Evolutionary conservation across 2,113 vertebrate genomes (phyloP).

Genomic region (Xiphias gladius): DNA sequence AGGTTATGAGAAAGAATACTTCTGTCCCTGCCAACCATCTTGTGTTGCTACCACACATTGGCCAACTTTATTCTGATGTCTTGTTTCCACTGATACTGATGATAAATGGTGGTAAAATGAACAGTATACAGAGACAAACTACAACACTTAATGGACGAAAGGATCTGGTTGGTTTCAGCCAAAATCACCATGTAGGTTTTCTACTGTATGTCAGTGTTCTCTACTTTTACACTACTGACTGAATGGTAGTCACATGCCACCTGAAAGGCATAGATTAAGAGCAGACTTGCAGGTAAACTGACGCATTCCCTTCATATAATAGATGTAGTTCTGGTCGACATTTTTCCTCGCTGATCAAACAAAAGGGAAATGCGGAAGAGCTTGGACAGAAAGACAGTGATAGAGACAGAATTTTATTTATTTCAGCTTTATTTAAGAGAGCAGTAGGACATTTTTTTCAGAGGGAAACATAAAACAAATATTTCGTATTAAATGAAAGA

Average conservation of each 20-base stretch:
- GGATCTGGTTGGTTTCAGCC: neutral
- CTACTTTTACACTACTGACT: neutral
- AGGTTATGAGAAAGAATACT: too few relatives aligned
- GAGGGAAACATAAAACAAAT: neutral
- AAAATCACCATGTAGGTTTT: neutral
- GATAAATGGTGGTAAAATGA: neutral
- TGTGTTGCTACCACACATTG: neutral
- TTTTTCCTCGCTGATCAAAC: conserved; percentile 13
- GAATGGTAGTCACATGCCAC: neutral
- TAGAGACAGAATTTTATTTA: conserved; percentile 1
- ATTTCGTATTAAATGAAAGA: conserved; percentile 8
- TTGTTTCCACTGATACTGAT: neutral
- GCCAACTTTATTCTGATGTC: neutral
- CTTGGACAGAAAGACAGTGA: conserved; percentile 3
- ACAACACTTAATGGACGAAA: neutral
- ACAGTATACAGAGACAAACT: neutral
- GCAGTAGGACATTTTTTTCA: conserved; percentile 15
- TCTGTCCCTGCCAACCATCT: neutral
- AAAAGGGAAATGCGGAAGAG: neutral
- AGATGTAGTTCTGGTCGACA: neutral
- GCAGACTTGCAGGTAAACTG: neutral
- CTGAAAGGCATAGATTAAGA: neutral
- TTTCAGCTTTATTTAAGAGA: conserved; percentile 18
- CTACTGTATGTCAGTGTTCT: neutral
- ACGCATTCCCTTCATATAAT: neutral